These are phyloP conservation scores for Ceratina calcarata DNA, from an alignment of 1,140 invertebrate genomes.

Conservation along the genomic window DNA sequence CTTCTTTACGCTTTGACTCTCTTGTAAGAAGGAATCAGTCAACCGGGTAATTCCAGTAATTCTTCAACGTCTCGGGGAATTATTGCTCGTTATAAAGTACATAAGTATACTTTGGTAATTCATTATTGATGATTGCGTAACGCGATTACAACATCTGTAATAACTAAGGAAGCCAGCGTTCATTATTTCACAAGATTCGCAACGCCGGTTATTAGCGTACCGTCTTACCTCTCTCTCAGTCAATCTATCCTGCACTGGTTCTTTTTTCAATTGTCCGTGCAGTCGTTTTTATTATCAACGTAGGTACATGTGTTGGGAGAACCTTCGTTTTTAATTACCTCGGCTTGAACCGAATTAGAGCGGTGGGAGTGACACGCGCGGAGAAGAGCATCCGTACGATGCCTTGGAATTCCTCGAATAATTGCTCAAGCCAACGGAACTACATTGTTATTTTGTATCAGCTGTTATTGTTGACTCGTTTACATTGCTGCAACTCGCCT, in stretches of 20 bases:
- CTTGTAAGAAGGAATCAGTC: not conserved
- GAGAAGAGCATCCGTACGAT: constrained; percentile 2
- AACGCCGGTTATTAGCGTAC: not conserved
- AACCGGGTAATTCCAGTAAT: not conserved
- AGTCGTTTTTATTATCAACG: constrained; percentile 14
- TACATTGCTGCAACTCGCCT: not conserved
- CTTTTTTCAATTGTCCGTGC: not conserved
- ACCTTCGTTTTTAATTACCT: constrained; percentile 25
- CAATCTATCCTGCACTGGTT: not conserved
- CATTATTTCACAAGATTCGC: constrained; percentile 11
- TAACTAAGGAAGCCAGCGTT: not conserved
- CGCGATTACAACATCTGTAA: constrained; percentile 20
- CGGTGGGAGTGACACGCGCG: not conserved
- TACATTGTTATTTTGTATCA: not conserved
- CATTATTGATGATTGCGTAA: constrained; percentile 18
- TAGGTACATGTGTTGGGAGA: not conserved
- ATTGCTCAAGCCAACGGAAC: not conserved
- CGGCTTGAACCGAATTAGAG: not conserved
- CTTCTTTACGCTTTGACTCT: too few relatives aligned
- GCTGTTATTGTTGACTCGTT: constrained; percentile 1
- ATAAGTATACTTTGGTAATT: constrained; percentile 15
- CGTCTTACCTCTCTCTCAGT: not conserved
- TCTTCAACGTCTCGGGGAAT: not conserved
- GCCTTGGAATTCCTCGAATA: not conserved
- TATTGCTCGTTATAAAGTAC: not conserved